Base-by-base conservation (phyloP, 1,140 invertebrate genomes). In the Helicoverpa armigera region DNA sequence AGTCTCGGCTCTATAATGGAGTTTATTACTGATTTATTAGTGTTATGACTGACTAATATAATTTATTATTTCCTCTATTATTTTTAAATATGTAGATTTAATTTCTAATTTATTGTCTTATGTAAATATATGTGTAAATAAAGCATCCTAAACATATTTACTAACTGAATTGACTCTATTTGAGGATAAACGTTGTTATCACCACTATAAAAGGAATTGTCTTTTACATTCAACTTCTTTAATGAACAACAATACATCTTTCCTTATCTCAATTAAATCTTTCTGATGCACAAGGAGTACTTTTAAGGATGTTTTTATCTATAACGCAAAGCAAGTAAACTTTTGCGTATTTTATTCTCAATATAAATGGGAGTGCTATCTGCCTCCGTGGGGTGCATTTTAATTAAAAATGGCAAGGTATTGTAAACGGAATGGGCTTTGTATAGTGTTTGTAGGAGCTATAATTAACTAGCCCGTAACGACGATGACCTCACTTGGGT, bases 391-490 rank as follows among this genome's bases (percentile, higher is more conserved):
- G 78, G 82, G 82, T 81, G 82, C 79, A 81, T 81, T 83, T 85
- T 83, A 85, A 85, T 84, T 86, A 85, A 86, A 85, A 85, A 82
- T 73, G 70, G 83, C 83, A 79, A 83, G 81, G 60, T 79, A 82
- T 85, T 80, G 81, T 84, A 84, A 85, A 80, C 72, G 74, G 65
- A 86, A 75, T 69, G 73, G 63, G 54, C 54, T 82, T 84, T 85
- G 80, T 83, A 77, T 83, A 88, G 70, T 83, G 83, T 86, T 85
- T 85, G 79, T 79, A 74, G 79, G 77, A 65, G 79, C 75, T 72
- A 84, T 89, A 87, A 89, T 89, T 85, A 87, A 86, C 85, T 83
- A 80, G 69, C 63, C 80, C 70, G 77, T 80, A 81, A 82, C 50
- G 79, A 75, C 69, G 31, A 79, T 83, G 82, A 85, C 84, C 83